phyloP scores from a whole-genome alignment of 2,797 vertebrate genomes.

The Sebastes steindachneri region DNA sequence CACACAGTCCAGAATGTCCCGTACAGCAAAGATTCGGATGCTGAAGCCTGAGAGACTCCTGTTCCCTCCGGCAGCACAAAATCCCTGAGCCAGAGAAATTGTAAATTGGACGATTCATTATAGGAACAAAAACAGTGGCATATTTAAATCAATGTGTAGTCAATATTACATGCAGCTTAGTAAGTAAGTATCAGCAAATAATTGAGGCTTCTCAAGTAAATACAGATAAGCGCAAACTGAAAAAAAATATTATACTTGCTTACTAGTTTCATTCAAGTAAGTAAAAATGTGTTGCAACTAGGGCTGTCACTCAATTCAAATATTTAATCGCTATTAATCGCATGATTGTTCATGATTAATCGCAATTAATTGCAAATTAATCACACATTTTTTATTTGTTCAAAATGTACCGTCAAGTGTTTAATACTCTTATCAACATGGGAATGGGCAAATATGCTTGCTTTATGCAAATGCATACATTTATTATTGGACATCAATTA shows the following conservation, averaged over 20 bases:
- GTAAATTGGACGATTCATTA: neutral
- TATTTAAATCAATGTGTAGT: neutral
- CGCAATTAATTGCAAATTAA: no score
- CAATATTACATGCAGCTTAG: neutral
- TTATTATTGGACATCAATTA: no score
- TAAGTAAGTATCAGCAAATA: neutral
- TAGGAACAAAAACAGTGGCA: neutral
- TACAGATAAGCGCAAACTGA: neutral
- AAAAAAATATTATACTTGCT: neutral
- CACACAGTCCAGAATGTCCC: conserved; percentile 83
- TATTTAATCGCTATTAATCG: no score
- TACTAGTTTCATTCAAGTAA: neutral
- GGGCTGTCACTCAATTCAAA: no score
- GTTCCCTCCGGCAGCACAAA: conserved; percentile 19
- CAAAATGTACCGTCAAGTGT: no score
- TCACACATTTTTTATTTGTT: no score
- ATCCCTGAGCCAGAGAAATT: conserved; percentile 51
- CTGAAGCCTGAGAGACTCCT: conserved; percentile 26
- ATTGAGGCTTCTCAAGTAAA: neutral
- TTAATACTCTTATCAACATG: no score
- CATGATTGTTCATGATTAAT: no score
- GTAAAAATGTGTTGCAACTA: neutral
- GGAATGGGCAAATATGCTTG: no score
- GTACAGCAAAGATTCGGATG: conserved; percentile 69
- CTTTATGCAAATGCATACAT: no score